A percentile compares a stretch with the other conserved stretches of the same genome.
These are phyloP conservation scores for Cordilura impudica DNA, from an alignment of 2,888 invertebrate species.

Conservation along the genomic window DNA sequence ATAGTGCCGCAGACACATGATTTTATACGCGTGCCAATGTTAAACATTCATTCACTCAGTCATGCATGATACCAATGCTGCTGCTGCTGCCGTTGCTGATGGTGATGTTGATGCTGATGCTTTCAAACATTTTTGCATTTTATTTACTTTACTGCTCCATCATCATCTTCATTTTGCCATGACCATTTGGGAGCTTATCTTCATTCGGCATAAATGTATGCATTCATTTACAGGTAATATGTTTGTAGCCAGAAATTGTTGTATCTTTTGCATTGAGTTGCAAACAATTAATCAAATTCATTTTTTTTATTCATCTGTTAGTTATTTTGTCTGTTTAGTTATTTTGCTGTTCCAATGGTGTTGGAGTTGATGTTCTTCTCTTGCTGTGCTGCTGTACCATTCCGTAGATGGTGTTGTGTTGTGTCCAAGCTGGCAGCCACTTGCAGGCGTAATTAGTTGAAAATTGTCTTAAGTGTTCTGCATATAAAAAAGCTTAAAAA, in stretches of 20 bases:
- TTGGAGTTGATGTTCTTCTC: slow-evolving; percentile 55
- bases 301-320: slow-evolving; percentile 32
- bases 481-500: slow-evolving; percentile 50
- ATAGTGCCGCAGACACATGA: slow-evolving; percentile 14
- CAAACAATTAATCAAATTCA: slow-evolving; percentile 65
- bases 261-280: slow-evolving; percentile 59
- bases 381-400: slow-evolving; percentile 10
- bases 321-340: slow-evolving; percentile 14
- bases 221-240: slow-evolving; percentile 29
- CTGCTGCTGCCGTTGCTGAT: neutral
- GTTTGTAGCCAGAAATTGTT: slow-evolving; percentile 33
- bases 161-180: slow-evolving; percentile 24
- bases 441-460: slow-evolving; percentile 62
- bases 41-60: slow-evolving; percentile 45
- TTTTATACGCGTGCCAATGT: slow-evolving; percentile 61
- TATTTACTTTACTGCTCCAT: slow-evolving; percentile 39
- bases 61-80: slow-evolving; percentile 24
- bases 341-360: slow-evolving; percentile 33
- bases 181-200: slow-evolving; percentile 46
- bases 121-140: slow-evolving; percentile 47
- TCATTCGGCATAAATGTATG: slow-evolving; percentile 12
- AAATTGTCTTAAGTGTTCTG: slow-evolving; percentile 62
- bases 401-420: slow-evolving; percentile 26
- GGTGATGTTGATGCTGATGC: slow-evolving; percentile 37
- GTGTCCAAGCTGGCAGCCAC: slow-evolving; percentile 55